Evolutionary conservation across 2,113 vertebrate species (phyloP), one percentile per base, ranked within the genome.

Genomic region (Microtus richardsoni): DNA sequence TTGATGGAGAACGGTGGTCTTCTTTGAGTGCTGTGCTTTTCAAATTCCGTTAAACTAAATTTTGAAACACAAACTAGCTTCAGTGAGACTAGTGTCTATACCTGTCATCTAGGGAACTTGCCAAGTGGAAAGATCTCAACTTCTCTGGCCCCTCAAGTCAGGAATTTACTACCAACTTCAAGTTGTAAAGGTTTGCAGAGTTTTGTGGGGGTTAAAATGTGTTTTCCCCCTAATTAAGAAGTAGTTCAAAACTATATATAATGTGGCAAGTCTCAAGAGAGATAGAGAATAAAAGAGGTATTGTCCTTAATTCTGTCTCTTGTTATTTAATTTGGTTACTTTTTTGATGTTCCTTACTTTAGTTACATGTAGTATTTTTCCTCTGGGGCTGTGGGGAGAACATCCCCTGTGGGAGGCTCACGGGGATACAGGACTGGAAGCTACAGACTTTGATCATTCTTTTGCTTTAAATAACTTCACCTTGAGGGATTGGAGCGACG

Each of bases 201-300:
- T 64, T 83, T 44, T 60, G 8, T 36, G 22, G 12, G 1, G 39
- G 24, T 60, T 89, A 60, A 70, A 74, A 64, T 44, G 6, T 60
- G 11, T 60, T 60, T 91, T 49, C 74, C 58, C 2, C 5, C 11
- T 84, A 74, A 54, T 71, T 89, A 54, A 41, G 82, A 92, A 78
- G 21, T 36, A 88, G 39, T 91, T 82, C 88, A 7, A 85, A 85
- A n/a, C 86, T 58, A 75, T 62, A 64, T 44, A 44, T 91, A 85
- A 82, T 88, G 89, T 89, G 62, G 7, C 36, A 97, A 91, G 75
- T 80, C 49, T 58, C 93, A 82, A 82, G 64, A 89, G 62, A 41
- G 66, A 78, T 2, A 71, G 33, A 47, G 47, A 78, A 49, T 60
- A 88, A 77, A 58, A 89, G 17, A 74, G 91, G 79, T 93, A 30